These are phyloP conservation scores for Merodon equestris DNA, from an alignment of 2,888 invertebrate genomes.

Conservation along the genomic window DNA sequence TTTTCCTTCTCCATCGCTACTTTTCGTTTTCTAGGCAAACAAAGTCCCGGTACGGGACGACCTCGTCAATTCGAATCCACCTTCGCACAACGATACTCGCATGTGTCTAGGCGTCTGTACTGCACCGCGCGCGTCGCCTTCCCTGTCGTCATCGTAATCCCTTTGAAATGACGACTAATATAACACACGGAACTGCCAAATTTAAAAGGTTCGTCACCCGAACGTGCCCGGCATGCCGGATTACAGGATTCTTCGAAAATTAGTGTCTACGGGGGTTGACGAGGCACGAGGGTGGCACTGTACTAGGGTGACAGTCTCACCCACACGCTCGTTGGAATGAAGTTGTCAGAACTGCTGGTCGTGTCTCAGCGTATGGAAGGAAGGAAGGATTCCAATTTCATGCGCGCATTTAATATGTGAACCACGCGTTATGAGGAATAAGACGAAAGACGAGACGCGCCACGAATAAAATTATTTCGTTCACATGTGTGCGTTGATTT, in stretches of 20 bases:
- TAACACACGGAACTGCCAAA: constrained; percentile 69
- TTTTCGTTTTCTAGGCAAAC: constrained; percentile 60
- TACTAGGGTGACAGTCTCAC: constrained; percentile 25
- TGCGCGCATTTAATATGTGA: constrained; percentile 65
- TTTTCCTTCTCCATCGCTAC: no score
- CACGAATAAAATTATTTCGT: constrained; percentile 58
- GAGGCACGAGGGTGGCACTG: constrained; percentile 1
- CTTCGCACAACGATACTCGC: constrained; percentile 16
- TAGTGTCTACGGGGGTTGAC: constrained; percentile 33
- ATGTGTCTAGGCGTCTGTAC: background rate
- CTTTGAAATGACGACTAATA: constrained; percentile 67
- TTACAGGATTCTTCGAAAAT: constrained; percentile 59
- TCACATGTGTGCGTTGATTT: background rate
- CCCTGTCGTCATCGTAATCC: constrained; percentile 42
- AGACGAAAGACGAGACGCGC: constrained; percentile 60
- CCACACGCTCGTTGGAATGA: constrained; percentile 38
- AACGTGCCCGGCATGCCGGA: constrained; percentile 57
- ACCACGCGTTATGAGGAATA: constrained; percentile 64
- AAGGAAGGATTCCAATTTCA: constrained; percentile 59
- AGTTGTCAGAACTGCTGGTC: constrained; percentile 48
- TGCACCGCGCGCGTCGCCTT: constrained; percentile 28
- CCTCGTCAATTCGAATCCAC: constrained; percentile 31
- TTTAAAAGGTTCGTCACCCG: constrained; percentile 68
- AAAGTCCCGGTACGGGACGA: constrained; percentile 56
- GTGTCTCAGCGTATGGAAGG: constrained; percentile 20